These are phyloP conservation scores for Danionella dracula DNA, from an alignment of 2,797 vertebrate species.

Conservation along the genomic window DNA sequence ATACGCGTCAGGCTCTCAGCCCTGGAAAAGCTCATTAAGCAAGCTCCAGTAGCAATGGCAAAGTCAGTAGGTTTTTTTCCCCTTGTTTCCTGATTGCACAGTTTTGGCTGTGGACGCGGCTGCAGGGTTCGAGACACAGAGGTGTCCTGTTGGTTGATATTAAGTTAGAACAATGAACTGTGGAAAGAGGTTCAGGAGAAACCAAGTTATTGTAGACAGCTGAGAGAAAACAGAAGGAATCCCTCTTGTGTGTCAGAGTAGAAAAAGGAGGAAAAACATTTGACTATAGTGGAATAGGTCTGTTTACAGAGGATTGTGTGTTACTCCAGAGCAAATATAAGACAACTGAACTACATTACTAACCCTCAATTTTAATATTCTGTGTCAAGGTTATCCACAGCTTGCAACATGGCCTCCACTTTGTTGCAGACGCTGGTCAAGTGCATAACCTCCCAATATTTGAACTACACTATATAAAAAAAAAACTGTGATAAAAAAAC, in stretches of 20 bases:
- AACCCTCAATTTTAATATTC: no score
- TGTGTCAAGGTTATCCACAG: no score
- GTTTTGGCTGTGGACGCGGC: slow-evolving; percentile 40
- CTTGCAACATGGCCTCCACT: no score
- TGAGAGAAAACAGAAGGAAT: background rate
- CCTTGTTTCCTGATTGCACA: slow-evolving; percentile 47
- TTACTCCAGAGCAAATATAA: no score
- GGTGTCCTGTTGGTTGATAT: slow-evolving; percentile 36
- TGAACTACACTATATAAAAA: no score
- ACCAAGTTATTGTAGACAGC: slow-evolving; percentile 1
- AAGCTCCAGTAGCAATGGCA: slow-evolving; percentile 66
- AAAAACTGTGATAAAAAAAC: no score
- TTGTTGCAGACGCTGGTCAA: no score
- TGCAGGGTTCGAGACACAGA: slow-evolving; percentile 18
- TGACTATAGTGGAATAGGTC: no score
- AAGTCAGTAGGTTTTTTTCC: slow-evolving; percentile 46
- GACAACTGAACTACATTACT: no score
- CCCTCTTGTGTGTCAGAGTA: slow-evolving; percentile 15
- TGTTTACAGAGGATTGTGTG: no score
- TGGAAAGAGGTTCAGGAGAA: slow-evolving; percentile 12
- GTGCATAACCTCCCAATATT: no score
- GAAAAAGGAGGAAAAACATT: background rate
- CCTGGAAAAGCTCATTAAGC: slow-evolving; percentile 62
- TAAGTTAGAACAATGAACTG: slow-evolving; percentile 7
- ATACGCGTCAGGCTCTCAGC: slow-evolving; percentile 56